phyloP scores from a whole-genome alignment of 2,113 vertebrate species.

The Oenanthe oenanthe region DNA sequence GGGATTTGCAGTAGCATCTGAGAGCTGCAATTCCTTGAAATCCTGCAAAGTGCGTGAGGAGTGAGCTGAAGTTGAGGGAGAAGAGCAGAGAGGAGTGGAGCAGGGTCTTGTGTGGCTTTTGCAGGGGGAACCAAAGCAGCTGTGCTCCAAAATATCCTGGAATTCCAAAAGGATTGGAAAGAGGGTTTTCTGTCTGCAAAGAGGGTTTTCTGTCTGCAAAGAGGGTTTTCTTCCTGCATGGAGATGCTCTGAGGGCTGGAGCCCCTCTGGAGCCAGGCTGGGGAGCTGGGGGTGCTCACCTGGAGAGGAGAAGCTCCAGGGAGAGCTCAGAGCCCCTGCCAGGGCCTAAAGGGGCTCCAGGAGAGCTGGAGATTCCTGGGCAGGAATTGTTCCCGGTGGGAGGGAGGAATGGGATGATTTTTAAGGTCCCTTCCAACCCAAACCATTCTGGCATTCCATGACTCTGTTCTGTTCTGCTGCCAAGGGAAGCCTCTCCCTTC shows the following conservation, averaged over 20 bases:
- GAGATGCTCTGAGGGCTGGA: accelerated
- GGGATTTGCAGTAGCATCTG: not conserved
- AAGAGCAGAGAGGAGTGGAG: not conserved
- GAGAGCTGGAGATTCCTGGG: not conserved
- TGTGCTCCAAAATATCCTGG: not conserved
- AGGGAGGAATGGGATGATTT: no score
- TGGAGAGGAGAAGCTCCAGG: not conserved
- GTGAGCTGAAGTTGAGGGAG: not conserved
- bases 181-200: not conserved
- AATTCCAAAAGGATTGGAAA: not conserved
- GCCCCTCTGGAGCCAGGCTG: not conserved
- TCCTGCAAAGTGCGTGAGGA: not conserved
- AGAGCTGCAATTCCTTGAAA: not conserved
- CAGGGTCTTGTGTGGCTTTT: not conserved
- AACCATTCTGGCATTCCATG: not conserved
- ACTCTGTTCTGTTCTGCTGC: accelerated
- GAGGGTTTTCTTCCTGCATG: not conserved
- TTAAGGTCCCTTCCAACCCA: not conserved
- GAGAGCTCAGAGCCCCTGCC: not conserved
- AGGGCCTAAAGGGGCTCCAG: not conserved
- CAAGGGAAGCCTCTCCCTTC: not conserved
- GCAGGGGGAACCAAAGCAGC: not conserved
- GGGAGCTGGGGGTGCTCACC: not conserved
- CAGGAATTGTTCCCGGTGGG: accelerated
- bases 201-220: not conserved